Evolutionary conservation across 1,140 invertebrate species (phyloP).

Genomic region (Antheraea mylitta): DNA sequence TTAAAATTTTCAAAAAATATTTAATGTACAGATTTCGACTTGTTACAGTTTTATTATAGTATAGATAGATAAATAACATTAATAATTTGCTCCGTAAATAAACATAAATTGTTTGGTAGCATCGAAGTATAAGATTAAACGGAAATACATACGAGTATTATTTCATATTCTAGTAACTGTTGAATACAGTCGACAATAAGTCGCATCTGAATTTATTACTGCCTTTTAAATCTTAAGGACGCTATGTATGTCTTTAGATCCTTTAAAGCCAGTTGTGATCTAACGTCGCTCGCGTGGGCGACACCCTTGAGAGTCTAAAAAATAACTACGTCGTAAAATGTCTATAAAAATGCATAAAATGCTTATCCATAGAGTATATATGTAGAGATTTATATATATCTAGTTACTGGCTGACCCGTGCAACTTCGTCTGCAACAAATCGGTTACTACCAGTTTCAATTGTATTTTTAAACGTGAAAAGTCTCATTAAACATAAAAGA

Average conservation of each 20-base stretch:
- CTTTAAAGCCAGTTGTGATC: not conserved
- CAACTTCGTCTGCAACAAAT: no score
- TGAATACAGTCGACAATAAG: constrained; percentile 23
- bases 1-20: no score
- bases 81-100: no score
- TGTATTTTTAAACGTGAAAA: no score
- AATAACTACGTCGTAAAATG: not conserved
- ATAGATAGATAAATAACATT: no score
- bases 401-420: no score
- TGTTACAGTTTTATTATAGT: no score
- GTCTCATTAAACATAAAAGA: no score
- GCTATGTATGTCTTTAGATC: constrained; percentile 14
- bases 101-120: no score
- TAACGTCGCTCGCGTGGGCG: constrained; percentile 16
- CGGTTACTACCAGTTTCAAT: no score
- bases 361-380: not conserved
- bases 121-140: no score
- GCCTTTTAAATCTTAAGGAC: constrained; percentile 6
- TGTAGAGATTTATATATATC: not conserved
- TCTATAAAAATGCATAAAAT: not conserved
- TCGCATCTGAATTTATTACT: constrained; percentile 16
- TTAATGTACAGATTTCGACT: no score
- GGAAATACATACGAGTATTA: constrained; percentile 23
- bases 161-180: constrained; percentile 17
- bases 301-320: constrained; percentile 5